Conservation (phyloP, 2,888 invertebrate species). For the Malthinus seriepunctatus region DNA sequence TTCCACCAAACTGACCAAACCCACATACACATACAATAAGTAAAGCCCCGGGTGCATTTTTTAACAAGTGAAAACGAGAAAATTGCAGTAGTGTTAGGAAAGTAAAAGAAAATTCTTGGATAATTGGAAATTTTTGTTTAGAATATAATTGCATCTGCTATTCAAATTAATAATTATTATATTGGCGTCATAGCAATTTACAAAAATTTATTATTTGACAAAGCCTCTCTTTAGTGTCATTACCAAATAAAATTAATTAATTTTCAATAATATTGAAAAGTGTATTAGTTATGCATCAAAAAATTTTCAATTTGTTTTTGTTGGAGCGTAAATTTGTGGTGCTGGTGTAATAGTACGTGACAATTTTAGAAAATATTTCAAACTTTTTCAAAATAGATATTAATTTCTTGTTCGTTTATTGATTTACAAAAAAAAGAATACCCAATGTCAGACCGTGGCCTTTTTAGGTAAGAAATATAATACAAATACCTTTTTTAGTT, state of each 20-base stretch:
- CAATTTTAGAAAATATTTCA: background rate
- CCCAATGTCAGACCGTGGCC: background rate
- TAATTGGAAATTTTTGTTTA: too few relatives aligned
- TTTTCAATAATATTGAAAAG: background rate
- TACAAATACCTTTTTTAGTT: background rate
- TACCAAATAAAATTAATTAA: background rate
- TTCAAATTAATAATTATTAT: too few relatives aligned
- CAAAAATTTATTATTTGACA: background rate
- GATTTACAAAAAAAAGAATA: background rate
- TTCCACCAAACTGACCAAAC: too few relatives aligned
- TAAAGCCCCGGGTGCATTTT: too few relatives aligned
- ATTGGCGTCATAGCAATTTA: too few relatives aligned
- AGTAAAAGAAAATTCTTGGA: too few relatives aligned
- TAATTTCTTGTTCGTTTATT: background rate
- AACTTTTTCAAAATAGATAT: background rate
- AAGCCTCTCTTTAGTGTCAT: slow-evolving; percentile 2
- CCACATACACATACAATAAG: too few relatives aligned
- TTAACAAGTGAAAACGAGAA: too few relatives aligned
- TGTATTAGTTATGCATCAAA: background rate
- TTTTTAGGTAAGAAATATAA: background rate
- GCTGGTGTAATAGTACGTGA: background rate
- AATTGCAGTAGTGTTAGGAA: too few relatives aligned
- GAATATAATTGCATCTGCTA: too few relatives aligned
- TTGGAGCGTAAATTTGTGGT: slow-evolving; percentile 5
- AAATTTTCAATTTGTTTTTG: slow-evolving; percentile 5